These are phyloP conservation scores for Montipora capricornis DNA, from an alignment of 64 coral and sea anemone species.

Conservation along the genomic window DNA sequence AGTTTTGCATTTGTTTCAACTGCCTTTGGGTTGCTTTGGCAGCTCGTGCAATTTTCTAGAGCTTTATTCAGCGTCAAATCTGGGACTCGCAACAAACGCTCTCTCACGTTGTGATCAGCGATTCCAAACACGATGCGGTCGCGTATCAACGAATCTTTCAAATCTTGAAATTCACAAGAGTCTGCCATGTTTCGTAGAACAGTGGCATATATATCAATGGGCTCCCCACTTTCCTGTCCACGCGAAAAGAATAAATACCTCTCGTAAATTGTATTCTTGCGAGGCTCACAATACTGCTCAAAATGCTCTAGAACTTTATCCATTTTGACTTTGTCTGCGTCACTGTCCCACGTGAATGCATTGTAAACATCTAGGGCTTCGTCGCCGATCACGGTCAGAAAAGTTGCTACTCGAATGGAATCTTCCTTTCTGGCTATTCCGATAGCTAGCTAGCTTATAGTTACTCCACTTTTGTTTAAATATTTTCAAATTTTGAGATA, in stretches of 20 bases:
- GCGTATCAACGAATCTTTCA: conserved; percentile 37
- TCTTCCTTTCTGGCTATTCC: conserved; percentile 13
- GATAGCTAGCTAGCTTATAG: not conserved
- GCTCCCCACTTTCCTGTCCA: not conserved
- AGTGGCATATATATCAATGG: not conserved
- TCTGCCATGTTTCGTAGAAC: not conserved
- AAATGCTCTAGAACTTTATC: not conserved
- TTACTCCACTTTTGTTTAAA: conserved; percentile 22
- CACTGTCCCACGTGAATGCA: not conserved
- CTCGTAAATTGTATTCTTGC: conserved; percentile 16
- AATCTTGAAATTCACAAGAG: conserved; percentile 48
- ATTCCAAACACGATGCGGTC: conserved; percentile 30
- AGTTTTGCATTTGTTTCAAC: too few species aligned
- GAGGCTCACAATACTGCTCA: not conserved
- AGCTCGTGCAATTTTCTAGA: not conserved
- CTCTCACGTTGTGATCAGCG: not conserved
- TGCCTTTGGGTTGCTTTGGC: not conserved
- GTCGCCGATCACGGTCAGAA: not conserved
- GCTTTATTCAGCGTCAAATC: not conserved
- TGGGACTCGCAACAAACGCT: not conserved
- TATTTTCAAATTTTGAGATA: not conserved
- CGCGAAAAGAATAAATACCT: conserved; percentile 20
- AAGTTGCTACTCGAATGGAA: not conserved
- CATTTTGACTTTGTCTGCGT: not conserved
- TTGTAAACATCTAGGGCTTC: not conserved